Evolutionary conservation across 2,113 vertebrate genomes (phyloP), one percentile per base, ranked within the genome.

Genomic region (Calyptomena viridis): DNA sequence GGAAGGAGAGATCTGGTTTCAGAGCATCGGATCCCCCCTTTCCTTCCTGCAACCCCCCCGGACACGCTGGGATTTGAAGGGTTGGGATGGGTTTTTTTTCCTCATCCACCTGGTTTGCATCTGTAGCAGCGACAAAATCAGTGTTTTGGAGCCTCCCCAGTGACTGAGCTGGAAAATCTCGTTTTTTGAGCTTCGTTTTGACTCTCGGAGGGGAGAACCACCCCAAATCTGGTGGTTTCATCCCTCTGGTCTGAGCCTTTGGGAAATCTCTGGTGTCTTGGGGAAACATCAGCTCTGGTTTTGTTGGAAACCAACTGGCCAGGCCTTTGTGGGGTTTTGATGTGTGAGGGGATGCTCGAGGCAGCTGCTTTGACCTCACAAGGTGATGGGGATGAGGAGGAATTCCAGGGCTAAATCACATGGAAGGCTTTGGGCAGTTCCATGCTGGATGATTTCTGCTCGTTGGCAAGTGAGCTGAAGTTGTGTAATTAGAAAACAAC

Each of bases 1-100:
- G 77, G 56, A 79, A 92, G 19, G 66, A 24, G 76, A 82, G 93
- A 64, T 94, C 95, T 87, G 95, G 60, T 96, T 97, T 94, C 96
- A 53, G 78, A 75, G 55, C 4, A 1, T 27, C 5, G 0, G 25
- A 33, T 14, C 31, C 31, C 42, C 53, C 17, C 15, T 15, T 44
- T 66, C 31, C 62, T 42, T 56, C 67, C 84, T 14, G 42, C 78
- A 52, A 37, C 46, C 56, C 66, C 56, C 39, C 0, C 12, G 8
- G 1, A 21, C 31, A 8, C 1, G 14, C 16, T 24, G 52, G 1
- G 7, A 3, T 63, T 62, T 17, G 14, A 35, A 42, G 72, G 67
- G 27, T 13, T 47, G 35, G 15, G 30, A 18, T 87, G 47, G 23
- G 7, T 68, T 40, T 33, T 74, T 49, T 47, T 20, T 35, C 52